Evolutionary conservation across 2,113 vertebrate genomes (phyloP).

Genomic region (Deroptyus accipitrinus): DNA sequence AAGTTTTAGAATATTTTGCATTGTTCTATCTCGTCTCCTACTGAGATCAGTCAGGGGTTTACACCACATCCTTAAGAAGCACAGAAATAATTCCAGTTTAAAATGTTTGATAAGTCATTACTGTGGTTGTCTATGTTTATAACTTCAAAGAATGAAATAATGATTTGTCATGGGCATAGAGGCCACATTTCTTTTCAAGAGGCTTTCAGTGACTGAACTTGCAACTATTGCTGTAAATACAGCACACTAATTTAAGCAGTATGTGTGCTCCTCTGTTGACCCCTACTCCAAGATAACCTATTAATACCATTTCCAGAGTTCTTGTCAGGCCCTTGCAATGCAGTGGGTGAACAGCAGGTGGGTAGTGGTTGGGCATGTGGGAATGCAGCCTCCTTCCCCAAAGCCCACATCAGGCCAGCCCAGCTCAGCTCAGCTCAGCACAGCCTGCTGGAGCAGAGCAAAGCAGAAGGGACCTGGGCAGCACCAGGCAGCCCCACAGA

Average conservation of each 20-base stretch:
- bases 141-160: constrained; percentile 20
- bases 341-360: not conserved
- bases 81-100: not conserved
- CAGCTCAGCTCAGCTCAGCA: not conserved
- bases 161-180: not conserved
- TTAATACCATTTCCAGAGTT: constrained; percentile 9
- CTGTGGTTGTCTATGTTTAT: not conserved
- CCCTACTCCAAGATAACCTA: not conserved
- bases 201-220: not conserved
- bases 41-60: not conserved
- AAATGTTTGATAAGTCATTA: not conserved
- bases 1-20: not conserved
- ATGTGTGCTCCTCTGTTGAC: not conserved
- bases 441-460: not conserved
- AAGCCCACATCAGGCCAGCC: not conserved
- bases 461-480: rapidly evolving
- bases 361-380: not conserved
- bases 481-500: not conserved
- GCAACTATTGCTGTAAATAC: not conserved
- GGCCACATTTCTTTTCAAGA: not conserved
- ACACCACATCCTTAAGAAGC: not conserved
- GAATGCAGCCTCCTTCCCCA: not conserved
- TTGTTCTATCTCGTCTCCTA: not conserved
- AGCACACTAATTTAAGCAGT: constrained; percentile 9
- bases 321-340: not conserved